Conservation (phyloP, 2,113 vertebrate species). For the Eurystomus gularis region DNA sequence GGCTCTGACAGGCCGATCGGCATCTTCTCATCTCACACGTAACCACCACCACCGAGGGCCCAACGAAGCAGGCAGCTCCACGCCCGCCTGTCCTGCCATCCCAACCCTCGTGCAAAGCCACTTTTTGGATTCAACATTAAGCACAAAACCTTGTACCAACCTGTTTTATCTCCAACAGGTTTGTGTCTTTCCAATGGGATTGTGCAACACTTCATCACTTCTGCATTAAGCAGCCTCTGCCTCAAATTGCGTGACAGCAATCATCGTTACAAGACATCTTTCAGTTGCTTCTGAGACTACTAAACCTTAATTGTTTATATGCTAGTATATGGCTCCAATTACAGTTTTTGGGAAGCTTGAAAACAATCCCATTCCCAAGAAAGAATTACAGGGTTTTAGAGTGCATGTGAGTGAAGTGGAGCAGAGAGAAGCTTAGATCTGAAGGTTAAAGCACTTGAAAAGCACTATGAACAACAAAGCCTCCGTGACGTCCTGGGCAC, state of each 20-base stretch:
- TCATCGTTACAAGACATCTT: not conserved
- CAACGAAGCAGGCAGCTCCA: not conserved
- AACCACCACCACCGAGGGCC: not conserved
- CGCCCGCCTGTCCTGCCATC: not conserved
- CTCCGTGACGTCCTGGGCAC: not conserved
- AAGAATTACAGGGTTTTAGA: not conserved
- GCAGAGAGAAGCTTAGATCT: not conserved
- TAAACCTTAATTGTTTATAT: not conserved
- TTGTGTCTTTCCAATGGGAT: not conserved
- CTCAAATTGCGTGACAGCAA: not conserved
- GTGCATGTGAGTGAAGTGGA: not conserved
- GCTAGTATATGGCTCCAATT: not conserved
- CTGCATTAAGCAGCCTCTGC: not conserved
- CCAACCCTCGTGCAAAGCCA: not conserved
- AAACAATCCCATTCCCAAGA: not conserved
- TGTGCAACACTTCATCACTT: conserved; percentile 10
- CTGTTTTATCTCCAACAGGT: not conserved
- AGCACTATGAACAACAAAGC: not conserved
- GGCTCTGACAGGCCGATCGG: not conserved
- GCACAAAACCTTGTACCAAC: not conserved
- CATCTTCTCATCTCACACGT: not conserved
- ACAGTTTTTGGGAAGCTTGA: not conserved
- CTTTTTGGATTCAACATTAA: not conserved
- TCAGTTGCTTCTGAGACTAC: not conserved
- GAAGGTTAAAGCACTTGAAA: not conserved